Evolutionary conservation across 2,113 vertebrate genomes (phyloP), one percentile per base, ranked within the genome.

Genomic region (Hassar affinis): DNA sequence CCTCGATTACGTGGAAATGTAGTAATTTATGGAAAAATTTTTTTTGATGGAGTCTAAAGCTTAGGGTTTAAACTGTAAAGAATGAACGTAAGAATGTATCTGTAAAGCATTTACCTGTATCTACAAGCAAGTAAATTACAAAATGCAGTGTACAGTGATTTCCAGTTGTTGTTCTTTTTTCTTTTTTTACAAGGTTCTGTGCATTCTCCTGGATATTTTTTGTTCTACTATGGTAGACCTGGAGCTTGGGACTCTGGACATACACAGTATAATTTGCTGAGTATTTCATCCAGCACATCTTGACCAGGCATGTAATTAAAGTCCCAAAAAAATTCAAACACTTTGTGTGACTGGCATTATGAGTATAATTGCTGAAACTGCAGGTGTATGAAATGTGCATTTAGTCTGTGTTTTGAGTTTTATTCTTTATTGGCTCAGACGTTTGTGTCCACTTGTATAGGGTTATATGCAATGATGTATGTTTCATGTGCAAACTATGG

Each of bases 261-360:
- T 85, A 86, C 89, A 91, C 91, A 90, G 87, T 91, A 84, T 90
- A 85, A 91, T 85, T 92, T 90, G 89, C 85, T 79, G 80, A 66
- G 84, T 49, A 81, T 92, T 89, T 89, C 90, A 86, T 88, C 87
- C 22, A 59, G 87, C 88, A 89, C 86, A 85, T 76, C 89, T 90
- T 93, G 90, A 90, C 89, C 92, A 93, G 92, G 91, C 91, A 90
- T 93, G 92, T 94, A 93, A 94, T 94, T 94, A 93, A 94, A 94
- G 90, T 89, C 89, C 92, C 91, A 91, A 92, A 93, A 93, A 92
- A 3, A 90, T 91, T 91, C 91, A 92, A 87, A 90, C 78, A 85
- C 87, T 88, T 85, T 89, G 89, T 79, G 82, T 62, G 87, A 87
- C 82, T 83, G 88, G 87, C 88, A 91, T 91, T 91, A 90, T 91